Evolutionary conservation across 2,113 vertebrate species (phyloP).

Genomic region (Nestor notabilis): DNA sequence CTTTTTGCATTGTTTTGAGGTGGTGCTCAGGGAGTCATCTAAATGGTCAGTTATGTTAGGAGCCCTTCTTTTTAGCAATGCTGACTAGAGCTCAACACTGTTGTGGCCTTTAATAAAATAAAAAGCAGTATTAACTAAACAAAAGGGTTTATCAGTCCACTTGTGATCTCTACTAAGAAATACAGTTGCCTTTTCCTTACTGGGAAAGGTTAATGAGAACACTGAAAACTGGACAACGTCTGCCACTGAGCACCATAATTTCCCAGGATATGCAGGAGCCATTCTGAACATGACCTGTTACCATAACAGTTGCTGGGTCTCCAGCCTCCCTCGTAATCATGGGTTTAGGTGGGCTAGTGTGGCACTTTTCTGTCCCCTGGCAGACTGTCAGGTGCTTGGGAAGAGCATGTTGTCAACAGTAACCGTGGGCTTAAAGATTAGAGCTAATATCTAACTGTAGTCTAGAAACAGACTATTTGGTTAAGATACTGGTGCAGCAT

Average conservation of each 20-base stretch:
- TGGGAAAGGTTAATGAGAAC: background rate
- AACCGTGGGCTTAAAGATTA: background rate
- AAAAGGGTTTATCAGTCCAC: background rate
- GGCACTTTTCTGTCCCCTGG: background rate
- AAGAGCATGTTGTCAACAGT: background rate
- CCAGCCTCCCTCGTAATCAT: background rate
- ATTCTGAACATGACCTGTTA: background rate
- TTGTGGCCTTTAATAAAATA: background rate
- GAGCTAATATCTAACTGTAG: background rate
- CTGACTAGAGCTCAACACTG: background rate
- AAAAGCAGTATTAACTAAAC: background rate
- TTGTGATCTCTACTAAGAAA: background rate
- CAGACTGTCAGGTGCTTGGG: background rate
- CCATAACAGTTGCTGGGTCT: background rate
- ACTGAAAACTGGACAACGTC: fast-evolving
- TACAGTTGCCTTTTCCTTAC: background rate
- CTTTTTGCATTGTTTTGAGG: background rate
- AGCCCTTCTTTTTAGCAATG: background rate
- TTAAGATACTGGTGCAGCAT: background rate
- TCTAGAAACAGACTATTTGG: background rate
- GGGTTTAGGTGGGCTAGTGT: background rate
- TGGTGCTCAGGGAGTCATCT: background rate
- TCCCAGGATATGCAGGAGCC: background rate
- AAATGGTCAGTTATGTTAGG: background rate
- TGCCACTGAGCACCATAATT: background rate